Percentiles rank a stretch among this genome's conserved stretches.
These are phyloP conservation scores for Conchocele bisecta DNA, from an alignment of 2,888 invertebrate species.

Conservation along the genomic window DNA sequence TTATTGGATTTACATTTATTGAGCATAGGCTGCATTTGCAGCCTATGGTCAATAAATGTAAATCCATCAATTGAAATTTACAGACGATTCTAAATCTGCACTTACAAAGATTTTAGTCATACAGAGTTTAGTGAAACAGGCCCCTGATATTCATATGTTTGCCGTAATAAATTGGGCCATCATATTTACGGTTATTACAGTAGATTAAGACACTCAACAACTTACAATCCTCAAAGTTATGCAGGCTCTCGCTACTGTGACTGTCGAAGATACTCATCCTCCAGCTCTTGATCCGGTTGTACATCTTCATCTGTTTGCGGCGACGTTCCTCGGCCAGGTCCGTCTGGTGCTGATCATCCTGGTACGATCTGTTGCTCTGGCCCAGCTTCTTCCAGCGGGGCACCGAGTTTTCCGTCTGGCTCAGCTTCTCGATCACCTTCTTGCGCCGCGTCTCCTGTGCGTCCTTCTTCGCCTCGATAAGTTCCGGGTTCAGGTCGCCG, in stretches of 20 bases:
- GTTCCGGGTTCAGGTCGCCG: conserved; percentile 48
- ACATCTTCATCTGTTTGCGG: conserved; percentile 66
- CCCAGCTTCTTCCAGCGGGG: conserved; percentile 43
- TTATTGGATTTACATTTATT: too few relatives aligned
- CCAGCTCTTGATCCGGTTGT: conserved; percentile 60
- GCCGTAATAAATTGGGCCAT: too few relatives aligned
- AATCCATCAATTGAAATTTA: too few relatives aligned
- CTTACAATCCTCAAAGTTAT: conserved; percentile 72
- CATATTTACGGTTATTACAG: too few relatives aligned
- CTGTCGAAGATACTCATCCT: conserved; percentile 38
- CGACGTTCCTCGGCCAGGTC: conserved; percentile 70
- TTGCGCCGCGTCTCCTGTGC: conserved; percentile 39
- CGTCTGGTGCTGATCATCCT: conserved; percentile 62
- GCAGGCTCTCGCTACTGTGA: conserved; percentile 47
- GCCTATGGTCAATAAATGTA: too few relatives aligned
- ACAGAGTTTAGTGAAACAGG: too few relatives aligned
- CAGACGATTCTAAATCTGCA: too few relatives aligned
- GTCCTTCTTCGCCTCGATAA: conserved; percentile 36
- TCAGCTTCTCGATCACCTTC: conserved; percentile 28
- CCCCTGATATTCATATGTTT: too few relatives aligned
- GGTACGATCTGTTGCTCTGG: conserved; percentile 62
- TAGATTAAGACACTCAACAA: too few relatives aligned
- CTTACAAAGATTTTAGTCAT: too few relatives aligned
- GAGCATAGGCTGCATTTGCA: too few relatives aligned
- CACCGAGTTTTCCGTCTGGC: conserved; percentile 17